Percentiles rank a stretch among this genome's conserved stretches.
Evolutionary conservation across 1,140 invertebrate species (phyloP).

Genomic region (Drosophila navojoa): DNA sequence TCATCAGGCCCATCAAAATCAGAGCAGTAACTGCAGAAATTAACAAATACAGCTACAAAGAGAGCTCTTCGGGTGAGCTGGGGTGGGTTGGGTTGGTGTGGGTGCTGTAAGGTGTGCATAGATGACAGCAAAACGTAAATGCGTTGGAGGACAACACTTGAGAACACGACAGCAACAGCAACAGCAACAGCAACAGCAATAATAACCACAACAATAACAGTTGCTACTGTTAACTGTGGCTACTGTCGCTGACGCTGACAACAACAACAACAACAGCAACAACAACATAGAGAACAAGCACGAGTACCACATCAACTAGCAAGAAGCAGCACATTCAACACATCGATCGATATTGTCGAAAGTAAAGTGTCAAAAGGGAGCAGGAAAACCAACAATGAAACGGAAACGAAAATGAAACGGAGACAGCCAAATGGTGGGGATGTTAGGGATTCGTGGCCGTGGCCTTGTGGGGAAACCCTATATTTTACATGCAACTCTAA

Average conservation of each 20-base stretch:
- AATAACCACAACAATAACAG: constrained; percentile 37
- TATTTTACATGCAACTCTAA: background rate
- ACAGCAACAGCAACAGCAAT: constrained; percentile 19
- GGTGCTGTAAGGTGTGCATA: background rate
- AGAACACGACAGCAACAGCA: constrained; percentile 23
- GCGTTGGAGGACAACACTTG: constrained; percentile 67
- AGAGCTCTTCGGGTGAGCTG: too few species aligned
- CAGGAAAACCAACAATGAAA: constrained; percentile 7
- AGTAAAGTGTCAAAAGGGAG: constrained; percentile 26
- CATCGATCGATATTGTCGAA: constrained; percentile 61
- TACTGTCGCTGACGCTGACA: constrained; percentile 36
- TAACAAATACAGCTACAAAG: constrained; percentile 35
- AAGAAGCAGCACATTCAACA: constrained; percentile 23
- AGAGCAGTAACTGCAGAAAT: constrained; percentile 26
- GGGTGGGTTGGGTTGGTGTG: too few species aligned
- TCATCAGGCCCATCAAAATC: background rate
- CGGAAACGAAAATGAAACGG: background rate
- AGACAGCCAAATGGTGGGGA: background rate
- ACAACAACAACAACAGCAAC: constrained; percentile 18
- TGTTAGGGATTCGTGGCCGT: background rate
- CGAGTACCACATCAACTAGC: background rate
- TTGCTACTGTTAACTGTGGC: constrained; percentile 44
- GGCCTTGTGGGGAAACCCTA: background rate
- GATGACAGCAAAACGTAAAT: constrained; percentile 48
- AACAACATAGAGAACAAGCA: background rate